These are phyloP conservation scores for Doryteuthis pealeii DNA, from an alignment of 1,140 invertebrate genomes.

Conservation along the genomic window DNA sequence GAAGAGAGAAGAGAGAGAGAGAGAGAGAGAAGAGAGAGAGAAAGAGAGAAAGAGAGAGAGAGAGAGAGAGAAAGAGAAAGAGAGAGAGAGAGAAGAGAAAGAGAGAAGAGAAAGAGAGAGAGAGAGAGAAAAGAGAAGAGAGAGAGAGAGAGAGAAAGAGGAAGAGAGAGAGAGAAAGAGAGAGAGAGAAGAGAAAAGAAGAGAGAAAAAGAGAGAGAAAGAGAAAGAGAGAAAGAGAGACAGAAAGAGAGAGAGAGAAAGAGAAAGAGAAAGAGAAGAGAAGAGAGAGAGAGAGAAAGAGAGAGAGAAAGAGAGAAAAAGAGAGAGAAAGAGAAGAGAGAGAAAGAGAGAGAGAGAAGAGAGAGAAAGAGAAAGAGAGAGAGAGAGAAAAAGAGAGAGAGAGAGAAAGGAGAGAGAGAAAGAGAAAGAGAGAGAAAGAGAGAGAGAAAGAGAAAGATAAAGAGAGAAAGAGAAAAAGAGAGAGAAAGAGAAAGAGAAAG, in stretches of 20 bases:
- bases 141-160: background rate
- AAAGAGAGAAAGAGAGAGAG: background rate
- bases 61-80: no score
- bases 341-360: background rate
- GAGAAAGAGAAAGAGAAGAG: background rate
- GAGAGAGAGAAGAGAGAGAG: constrained; percentile 3
- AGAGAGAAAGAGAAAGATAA: background rate
- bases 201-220: background rate
- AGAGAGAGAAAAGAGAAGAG: no score
- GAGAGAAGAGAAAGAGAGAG: no score
- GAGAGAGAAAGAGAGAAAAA: background rate
- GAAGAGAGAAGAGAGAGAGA: no score
- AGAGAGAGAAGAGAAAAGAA: no score
- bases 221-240: no score
- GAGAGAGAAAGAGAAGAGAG: background rate
- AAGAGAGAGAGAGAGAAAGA: no score
- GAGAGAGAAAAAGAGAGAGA: background rate
- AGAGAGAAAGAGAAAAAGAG: background rate
- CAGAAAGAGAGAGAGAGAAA: background rate
- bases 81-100: no score
- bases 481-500: background rate
- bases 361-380: background rate
- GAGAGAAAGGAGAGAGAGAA: background rate
- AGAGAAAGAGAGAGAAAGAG: background rate
- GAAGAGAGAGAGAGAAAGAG: background rate